These are phyloP conservation scores for Microdon myrmicae DNA, from an alignment of 2,888 invertebrate genomes.

Conservation along the genomic window DNA sequence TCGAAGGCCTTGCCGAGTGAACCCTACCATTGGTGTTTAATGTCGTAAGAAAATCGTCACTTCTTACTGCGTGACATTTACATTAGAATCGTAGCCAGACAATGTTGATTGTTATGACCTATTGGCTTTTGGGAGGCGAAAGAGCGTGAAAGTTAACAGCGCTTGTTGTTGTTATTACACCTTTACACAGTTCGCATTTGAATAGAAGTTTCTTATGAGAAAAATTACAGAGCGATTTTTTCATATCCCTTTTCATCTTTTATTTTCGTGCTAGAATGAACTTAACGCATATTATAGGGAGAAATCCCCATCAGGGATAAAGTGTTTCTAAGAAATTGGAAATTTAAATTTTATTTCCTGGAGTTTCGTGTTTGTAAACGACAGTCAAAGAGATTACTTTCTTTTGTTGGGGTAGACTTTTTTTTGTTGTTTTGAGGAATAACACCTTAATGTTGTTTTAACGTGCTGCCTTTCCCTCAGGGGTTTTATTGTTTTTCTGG, in stretches of 20 bases:
- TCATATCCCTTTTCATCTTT: neutral
- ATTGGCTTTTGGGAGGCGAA: constrained; percentile 36
- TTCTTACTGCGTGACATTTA: constrained; percentile 40
- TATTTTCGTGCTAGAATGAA: constrained; percentile 15
- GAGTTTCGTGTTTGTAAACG: too few relatives aligned
- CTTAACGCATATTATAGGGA: neutral
- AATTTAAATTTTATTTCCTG: constrained; percentile 17
- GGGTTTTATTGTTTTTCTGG: too few relatives aligned
- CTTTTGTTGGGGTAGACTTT: too few relatives aligned
- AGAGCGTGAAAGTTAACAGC: constrained; percentile 26
- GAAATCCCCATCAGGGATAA: constrained; percentile 1
- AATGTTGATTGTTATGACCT: constrained; percentile 47
- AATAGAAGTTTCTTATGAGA: constrained; percentile 1
- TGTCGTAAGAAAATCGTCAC: constrained; percentile 12
- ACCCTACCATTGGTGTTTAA: neutral
- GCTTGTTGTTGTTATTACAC: constrained; percentile 26
- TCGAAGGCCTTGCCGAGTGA: constrained; percentile 5
- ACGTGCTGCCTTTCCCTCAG: too few relatives aligned
- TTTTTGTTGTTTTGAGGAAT: too few relatives aligned
- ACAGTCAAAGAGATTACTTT: too few relatives aligned
- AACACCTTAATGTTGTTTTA: too few relatives aligned
- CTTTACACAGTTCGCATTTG: constrained; percentile 4
- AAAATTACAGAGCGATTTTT: neutral
- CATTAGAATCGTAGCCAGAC: constrained; percentile 40
- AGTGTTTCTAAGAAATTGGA: constrained; percentile 1